These are phyloP conservation scores for Drosophila fulvimacula DNA, from an alignment of 2,888 invertebrate species.

Conservation along the genomic window DNA sequence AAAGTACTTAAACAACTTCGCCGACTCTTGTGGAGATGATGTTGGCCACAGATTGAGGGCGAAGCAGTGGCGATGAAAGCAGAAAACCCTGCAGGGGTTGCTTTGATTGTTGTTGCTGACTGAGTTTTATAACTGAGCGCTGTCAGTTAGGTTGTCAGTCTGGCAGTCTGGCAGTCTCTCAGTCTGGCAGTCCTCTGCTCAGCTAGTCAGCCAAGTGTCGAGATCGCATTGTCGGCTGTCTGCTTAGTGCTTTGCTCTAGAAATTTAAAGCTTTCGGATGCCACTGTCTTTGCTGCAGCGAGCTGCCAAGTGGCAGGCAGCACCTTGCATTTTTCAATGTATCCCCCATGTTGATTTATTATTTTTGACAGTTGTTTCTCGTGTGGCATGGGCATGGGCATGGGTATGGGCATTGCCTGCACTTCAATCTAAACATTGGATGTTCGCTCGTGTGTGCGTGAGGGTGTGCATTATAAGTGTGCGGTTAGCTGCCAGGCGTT, in stretches of 20 bases:
- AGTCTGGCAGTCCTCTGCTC: slow-evolving; percentile 17
- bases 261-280: slow-evolving; percentile 58
- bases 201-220: slow-evolving; percentile 50
- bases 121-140: slow-evolving; percentile 33
- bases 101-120: slow-evolving; percentile 26
- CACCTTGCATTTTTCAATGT: slow-evolving; percentile 49
- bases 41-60: slow-evolving; percentile 25
- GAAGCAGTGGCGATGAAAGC: slow-evolving; percentile 4
- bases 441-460: slow-evolving; percentile 1
- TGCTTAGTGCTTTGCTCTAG: slow-evolving; percentile 67
- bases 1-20: slow-evolving; percentile 63
- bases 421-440: slow-evolving; percentile 21
- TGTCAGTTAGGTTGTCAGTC: slow-evolving; percentile 19
- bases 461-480: slow-evolving; percentile 29
- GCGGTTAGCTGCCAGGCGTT: slow-evolving; percentile 26
- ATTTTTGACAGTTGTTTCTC: slow-evolving; percentile 66
- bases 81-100: slow-evolving; percentile 19
- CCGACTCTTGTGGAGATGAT: slow-evolving; percentile 26
- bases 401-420: slow-evolving; percentile 9
- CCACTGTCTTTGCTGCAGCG: slow-evolving; percentile 22
- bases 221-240: slow-evolving; percentile 39
- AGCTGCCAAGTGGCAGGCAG: slow-evolving; percentile 23
- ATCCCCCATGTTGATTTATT: slow-evolving; percentile 65
- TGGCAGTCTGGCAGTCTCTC: not conserved
- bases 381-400: no score